Evolutionary conservation across 2,888 invertebrate species (phyloP), one percentile per base, ranked within the genome.

Genomic region (Mellilla xanthometata): DNA sequence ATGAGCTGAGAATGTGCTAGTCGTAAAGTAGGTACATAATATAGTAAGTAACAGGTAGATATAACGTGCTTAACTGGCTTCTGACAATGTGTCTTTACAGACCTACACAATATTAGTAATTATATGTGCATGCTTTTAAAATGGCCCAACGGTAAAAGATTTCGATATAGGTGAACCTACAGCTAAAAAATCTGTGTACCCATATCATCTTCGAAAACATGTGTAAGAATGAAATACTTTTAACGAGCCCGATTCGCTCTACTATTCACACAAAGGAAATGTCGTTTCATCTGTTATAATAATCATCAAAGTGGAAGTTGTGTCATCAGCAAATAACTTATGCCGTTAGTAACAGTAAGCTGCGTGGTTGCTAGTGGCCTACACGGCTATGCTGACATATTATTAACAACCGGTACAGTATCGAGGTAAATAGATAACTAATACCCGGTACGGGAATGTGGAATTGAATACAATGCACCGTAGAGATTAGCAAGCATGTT

Each of bases 311-410:
- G 43, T 43, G 48, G 35, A 53, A 57, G 61, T 68, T 69, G 70
- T 81, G 76, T 76, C 80, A 78, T 76, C 68, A 69, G 56, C 54
- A 68, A 62, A 76, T 80, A 74, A 72, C 68, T 42, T 57, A 65
- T 76, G 63, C 86, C 84, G 84, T 86, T 86, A 85, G 52, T 75
- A 76, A 76, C 76, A 71, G 77, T 76, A 74, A 66, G 69, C 58
- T 65, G 65, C 66, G 69, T 69, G 59, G 57, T n/a, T n/a, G 64
- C 64, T 77, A 74, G 70, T 65, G 62, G 69, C 65, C 62, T 58
- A 60, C 46, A 28, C 38, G 46, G 57, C 66, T 60, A 59, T 57
- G 52, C 68, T 65, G 63, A 71, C 69, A 70, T 73, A 73, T 76
- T 74, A 80, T 74, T 80, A 79, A 67, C 62, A 65, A 75, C 74